Evolutionary conservation across 2,888 invertebrate genomes (phyloP).

Genomic region (Rugalucina vietnamica): DNA sequence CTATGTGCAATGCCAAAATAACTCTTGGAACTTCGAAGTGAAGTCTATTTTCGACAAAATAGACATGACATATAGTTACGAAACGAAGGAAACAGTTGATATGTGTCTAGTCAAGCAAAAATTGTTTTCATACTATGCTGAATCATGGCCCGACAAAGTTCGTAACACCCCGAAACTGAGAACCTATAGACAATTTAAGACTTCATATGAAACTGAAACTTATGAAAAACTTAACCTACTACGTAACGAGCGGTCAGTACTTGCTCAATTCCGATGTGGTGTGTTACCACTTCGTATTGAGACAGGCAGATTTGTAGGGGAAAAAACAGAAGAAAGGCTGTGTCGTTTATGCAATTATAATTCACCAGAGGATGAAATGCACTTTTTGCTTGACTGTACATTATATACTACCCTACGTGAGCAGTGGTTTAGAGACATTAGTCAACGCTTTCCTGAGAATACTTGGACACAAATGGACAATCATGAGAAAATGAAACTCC

Average conservation of each 20-base stretch:
- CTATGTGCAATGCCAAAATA: slow-evolving; percentile 23
- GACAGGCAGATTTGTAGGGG: not conserved
- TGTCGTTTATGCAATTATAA: not conserved
- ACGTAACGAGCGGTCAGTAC: not conserved
- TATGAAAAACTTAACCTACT: not conserved
- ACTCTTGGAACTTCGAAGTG: not conserved
- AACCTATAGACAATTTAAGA: not conserved
- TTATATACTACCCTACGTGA: not conserved
- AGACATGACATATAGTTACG: not conserved
- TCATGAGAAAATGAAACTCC: not conserved
- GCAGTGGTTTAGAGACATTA: not conserved
- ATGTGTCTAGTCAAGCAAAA: not conserved
- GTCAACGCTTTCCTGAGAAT: not conserved
- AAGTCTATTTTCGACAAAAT: not conserved
- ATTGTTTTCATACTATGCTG: not conserved
- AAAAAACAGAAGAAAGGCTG: not conserved
- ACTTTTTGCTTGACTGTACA: not conserved
- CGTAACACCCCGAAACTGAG: not conserved
- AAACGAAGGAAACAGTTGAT: not conserved
- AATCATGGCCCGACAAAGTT: not conserved
- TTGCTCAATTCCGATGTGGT: not conserved
- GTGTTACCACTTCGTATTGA: not conserved
- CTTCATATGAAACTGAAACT: not conserved
- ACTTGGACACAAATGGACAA: not conserved
- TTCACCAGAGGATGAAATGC: not conserved